These are phyloP conservation scores for Thecocarcelia acutangulata DNA, from an alignment of 2,888 invertebrate genomes.

Conservation along the genomic window DNA sequence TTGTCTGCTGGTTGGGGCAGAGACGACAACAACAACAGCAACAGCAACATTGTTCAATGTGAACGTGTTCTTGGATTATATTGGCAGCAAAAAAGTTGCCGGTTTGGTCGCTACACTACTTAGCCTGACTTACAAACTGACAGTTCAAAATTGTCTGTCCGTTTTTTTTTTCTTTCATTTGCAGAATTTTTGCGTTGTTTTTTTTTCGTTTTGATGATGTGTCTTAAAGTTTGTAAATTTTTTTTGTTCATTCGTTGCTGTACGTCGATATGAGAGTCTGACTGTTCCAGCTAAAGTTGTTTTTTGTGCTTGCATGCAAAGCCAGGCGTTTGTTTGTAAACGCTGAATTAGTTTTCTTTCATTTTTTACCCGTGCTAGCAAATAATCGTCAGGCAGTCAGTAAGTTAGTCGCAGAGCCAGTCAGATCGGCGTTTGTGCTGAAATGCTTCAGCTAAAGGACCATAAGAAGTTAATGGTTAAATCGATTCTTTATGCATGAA, in stretches of 20 bases:
- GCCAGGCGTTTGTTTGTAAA: constrained; percentile 10
- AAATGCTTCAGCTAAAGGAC: constrained; percentile 44
- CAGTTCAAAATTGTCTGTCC: constrained; percentile 13
- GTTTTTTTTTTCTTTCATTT: constrained; percentile 1
- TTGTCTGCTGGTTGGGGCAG: background rate
- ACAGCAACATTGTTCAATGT: too few species aligned
- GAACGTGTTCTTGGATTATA: too few species aligned
- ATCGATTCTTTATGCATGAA: constrained; percentile 70
- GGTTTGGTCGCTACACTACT: constrained; percentile 4
- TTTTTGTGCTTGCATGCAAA: background rate
- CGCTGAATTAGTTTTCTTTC: constrained; percentile 9
- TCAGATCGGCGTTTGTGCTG: constrained; percentile 45
- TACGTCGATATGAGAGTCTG: constrained; percentile 23
- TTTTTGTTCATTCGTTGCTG: constrained; percentile 1
- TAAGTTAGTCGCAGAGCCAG: constrained; percentile 17
- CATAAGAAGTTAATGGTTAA: constrained; percentile 66
- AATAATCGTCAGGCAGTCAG: background rate
- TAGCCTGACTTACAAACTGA: background rate
- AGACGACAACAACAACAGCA: too few species aligned
- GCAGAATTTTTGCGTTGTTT: constrained; percentile 33
- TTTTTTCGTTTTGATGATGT: constrained; percentile 18
- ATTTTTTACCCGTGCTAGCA: background rate
- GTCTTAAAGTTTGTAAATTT: constrained; percentile 26
- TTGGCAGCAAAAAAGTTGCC: constrained; percentile 19
- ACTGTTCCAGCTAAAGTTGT: constrained; percentile 4